Evolutionary conservation across 2,797 vertebrate genomes (phyloP).

Genomic region (Sebastolobus altivelis): DNA sequence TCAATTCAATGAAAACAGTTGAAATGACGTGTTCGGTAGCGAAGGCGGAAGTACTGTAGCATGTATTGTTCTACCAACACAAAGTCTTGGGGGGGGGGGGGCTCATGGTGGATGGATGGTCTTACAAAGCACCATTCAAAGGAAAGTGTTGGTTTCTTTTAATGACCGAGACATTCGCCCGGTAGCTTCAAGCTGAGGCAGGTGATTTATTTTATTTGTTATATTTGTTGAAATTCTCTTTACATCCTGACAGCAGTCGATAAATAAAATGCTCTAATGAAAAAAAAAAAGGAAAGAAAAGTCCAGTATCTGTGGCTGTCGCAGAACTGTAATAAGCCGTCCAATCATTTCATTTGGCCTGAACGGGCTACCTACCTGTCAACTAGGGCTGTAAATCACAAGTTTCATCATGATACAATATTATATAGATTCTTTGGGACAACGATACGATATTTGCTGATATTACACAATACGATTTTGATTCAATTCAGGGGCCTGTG

Average conservation of each 20-base stretch:
- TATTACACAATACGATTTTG: too few relatives aligned
- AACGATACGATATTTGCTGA: too few relatives aligned
- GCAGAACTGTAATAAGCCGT: background rate
- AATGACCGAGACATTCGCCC: background rate
- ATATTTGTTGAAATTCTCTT: too few relatives aligned
- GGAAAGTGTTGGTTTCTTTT: background rate
- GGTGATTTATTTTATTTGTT: background rate
- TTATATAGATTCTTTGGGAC: rapidly evolving
- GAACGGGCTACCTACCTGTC: too few relatives aligned
- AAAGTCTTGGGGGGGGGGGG: background rate
- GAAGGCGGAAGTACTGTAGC: background rate
- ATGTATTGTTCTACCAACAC: background rate
- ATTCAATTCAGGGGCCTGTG: too few relatives aligned
- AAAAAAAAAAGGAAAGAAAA: background rate
- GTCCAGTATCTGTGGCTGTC: background rate
- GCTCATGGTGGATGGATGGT: background rate
- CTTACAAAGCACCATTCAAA: background rate
- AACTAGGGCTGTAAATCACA: too few relatives aligned
- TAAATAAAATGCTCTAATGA: background rate
- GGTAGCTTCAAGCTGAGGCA: background rate
- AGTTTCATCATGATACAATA: too few relatives aligned
- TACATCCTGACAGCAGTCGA: background rate
- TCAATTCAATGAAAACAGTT: background rate
- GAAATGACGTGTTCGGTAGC: background rate
- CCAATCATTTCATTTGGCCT: too few relatives aligned